phyloP scores from a whole-genome alignment of 2,888 invertebrate genomes.

The Oasisia sp. region DNA sequence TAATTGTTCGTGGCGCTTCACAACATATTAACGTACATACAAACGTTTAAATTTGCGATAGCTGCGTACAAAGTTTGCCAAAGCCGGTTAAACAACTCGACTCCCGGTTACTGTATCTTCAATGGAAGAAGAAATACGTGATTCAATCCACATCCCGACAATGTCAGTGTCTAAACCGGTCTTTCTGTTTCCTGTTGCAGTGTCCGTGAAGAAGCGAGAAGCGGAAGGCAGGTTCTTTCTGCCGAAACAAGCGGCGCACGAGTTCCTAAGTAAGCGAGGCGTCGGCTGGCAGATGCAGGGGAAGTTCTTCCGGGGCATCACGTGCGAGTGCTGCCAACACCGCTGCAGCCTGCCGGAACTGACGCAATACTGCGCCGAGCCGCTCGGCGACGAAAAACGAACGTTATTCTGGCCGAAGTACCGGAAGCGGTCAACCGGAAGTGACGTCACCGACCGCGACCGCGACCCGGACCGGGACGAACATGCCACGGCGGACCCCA shows the following conservation, averaged over 20 bases:
- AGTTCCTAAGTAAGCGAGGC: not conserved
- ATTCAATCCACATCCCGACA: not conserved
- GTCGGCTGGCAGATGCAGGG: not conserved
- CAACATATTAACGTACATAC: too few species aligned
- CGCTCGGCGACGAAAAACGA: slow-evolving; percentile 21
- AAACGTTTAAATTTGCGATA: too few species aligned
- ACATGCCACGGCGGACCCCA: not conserved
- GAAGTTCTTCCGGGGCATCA: slow-evolving; percentile 28
- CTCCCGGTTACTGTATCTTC: not conserved
- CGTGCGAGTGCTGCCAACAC: slow-evolving; percentile 35
- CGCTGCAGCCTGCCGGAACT: slow-evolving; percentile 30
- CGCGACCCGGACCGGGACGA: not conserved
- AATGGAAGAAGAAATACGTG: not conserved
- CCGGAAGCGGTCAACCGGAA: not conserved
- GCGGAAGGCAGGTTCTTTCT: not conserved
- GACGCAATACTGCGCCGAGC: slow-evolving; percentile 33
- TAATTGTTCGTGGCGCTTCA: too few species aligned
- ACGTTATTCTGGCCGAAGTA: not conserved
- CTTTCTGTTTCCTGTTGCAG: not conserved
- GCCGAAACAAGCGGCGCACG: not conserved
- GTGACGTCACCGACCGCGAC: not conserved
- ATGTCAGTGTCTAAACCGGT: not conserved
- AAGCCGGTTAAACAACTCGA: not conserved
- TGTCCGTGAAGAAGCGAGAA: not conserved
- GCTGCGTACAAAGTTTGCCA: too few species aligned